Percentiles rank a stretch among this genome's conserved stretches.
These are phyloP conservation scores for Deroptyus accipitrinus DNA, from an alignment of 2,113 vertebrate species.

Conservation along the genomic window DNA sequence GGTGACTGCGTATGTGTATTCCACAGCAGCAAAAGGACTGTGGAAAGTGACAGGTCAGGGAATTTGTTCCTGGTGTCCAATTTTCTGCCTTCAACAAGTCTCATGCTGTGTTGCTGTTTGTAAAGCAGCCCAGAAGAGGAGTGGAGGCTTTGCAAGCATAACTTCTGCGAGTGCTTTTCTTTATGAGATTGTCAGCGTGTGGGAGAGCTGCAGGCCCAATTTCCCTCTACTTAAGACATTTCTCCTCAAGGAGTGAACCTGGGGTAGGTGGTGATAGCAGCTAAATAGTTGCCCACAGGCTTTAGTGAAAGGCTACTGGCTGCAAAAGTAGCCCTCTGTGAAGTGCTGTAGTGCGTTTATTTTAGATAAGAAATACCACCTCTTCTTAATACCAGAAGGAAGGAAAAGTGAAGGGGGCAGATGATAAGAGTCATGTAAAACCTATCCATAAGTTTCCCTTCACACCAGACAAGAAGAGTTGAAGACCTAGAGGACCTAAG, in stretches of 20 bases:
- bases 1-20: accelerated
- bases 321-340: neutral
- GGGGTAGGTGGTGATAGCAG: neutral
- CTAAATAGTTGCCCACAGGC: neutral
- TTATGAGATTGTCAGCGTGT: neutral
- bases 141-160: neutral
- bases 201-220: neutral
- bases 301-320: neutral
- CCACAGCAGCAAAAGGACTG: neutral
- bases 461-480: neutral
- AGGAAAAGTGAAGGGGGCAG: neutral
- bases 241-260: neutral
- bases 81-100: neutral
- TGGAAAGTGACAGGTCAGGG: neutral
- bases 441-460: neutral
- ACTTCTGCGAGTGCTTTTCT: neutral
- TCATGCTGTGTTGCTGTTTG: neutral
- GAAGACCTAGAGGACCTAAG: neutral
- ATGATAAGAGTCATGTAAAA: neutral
- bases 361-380: neutral
- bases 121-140: neutral
- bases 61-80: neutral
- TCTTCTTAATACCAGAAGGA: neutral
- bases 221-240: neutral
- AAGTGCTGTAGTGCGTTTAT: neutral